Conservation (phyloP, 2,888 invertebrate genomes). For the Agrochola lota region DNA sequence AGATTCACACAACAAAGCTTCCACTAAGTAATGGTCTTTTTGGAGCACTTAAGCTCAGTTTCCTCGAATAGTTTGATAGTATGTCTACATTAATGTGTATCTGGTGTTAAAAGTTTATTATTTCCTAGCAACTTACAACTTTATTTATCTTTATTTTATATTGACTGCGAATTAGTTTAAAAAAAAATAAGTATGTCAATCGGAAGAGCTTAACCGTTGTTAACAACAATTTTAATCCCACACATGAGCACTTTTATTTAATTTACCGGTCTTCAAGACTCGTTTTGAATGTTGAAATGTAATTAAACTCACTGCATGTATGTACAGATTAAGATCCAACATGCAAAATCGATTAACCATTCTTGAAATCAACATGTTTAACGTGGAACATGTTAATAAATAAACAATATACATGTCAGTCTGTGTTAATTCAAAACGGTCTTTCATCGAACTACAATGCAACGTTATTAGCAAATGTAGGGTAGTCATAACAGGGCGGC, state of each 20-base stretch:
- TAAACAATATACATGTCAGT: conserved; percentile 52
- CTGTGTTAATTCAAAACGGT: conserved; percentile 48
- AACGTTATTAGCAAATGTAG: conserved; percentile 58
- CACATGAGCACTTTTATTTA: conserved; percentile 26
- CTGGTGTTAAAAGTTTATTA: conserved; percentile 37
- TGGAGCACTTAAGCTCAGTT: conserved; percentile 65
- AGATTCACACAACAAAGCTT: conserved; percentile 69
- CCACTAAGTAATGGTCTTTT: conserved; percentile 66
- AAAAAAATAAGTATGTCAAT: background rate
- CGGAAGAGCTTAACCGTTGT: background rate
- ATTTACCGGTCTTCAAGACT: conserved; percentile 35
- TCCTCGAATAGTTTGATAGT: conserved; percentile 53
- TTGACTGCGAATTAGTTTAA: background rate
- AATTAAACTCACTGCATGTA: conserved; percentile 52
- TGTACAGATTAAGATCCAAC: conserved; percentile 52
- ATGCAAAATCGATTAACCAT: conserved; percentile 56
- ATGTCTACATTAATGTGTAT: conserved; percentile 41
- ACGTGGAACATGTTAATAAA: conserved; percentile 56
- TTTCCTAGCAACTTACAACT: background rate
- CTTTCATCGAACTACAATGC: conserved; percentile 47
- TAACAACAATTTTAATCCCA: conserved; percentile 17
- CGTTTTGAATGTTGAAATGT: conserved; percentile 44
- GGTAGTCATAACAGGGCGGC: conserved; percentile 73
- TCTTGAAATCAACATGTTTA: conserved; percentile 55
- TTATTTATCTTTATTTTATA: conserved; percentile 1